phyloP scores from a whole-genome alignment of 2,797 vertebrate species.

The Meda fulgida region DNA sequence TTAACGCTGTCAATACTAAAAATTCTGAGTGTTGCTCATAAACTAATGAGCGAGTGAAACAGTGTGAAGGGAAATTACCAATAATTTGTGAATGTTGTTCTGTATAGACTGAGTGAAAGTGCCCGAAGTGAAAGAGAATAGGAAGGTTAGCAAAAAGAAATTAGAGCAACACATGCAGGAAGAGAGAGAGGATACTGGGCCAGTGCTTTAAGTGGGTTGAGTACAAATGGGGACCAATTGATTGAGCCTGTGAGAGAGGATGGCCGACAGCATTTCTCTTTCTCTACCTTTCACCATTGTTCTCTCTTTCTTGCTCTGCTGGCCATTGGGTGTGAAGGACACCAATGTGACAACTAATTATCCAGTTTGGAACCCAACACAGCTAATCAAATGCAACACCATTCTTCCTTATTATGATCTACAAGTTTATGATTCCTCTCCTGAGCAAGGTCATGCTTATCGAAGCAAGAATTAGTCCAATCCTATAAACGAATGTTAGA shows the following conservation, averaged over 20 bases:
- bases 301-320: slow-evolving; percentile 48
- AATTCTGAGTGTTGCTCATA: not conserved
- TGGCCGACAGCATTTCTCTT: slow-evolving; percentile 37
- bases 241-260: slow-evolving; percentile 34
- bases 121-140: not conserved
- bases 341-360: slow-evolving; percentile 82
- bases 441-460: not conserved
- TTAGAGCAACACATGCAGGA: not conserved
- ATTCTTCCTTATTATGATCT: not conserved
- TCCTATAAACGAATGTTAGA: not conserved
- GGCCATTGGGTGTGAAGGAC: slow-evolving; percentile 80
- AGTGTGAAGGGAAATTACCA: not conserved
- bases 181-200: slow-evolving; percentile 27
- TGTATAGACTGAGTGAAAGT: not conserved
- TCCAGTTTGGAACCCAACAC: slow-evolving; percentile 69
- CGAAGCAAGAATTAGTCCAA: not conserved
- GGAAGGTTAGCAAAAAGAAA: not conserved
- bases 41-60: not conserved
- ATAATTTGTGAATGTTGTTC: not conserved
- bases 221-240: slow-evolving; percentile 43
- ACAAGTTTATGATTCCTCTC: not conserved
- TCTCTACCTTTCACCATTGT: slow-evolving; percentile 15
- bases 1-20: not conserved
- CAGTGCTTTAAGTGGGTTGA: slow-evolving; percentile 33
- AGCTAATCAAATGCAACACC: slow-evolving; percentile 33